Conservation (phyloP, 2,113 vertebrate genomes). For the Nestor notabilis region DNA sequence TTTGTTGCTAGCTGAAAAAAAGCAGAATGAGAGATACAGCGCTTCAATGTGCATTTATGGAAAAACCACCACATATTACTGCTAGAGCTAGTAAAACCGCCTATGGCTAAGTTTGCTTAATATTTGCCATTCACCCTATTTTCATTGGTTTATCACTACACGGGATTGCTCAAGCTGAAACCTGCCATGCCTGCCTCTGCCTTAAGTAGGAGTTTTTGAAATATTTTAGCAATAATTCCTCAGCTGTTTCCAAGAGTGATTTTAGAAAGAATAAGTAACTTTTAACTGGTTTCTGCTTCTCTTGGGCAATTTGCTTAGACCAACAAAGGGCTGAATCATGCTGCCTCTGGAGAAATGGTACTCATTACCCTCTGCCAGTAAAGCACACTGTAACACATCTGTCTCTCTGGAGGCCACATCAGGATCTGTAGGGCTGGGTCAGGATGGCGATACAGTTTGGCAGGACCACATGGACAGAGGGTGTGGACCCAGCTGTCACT, state of each 20-base stretch:
- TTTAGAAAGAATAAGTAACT: neutral
- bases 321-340: neutral
- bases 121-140: constrained; percentile 26
- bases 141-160: neutral
- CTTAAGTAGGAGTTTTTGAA: neutral
- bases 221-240: neutral
- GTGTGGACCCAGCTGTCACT: neutral
- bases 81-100: constrained; percentile 1
- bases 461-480: neutral
- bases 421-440: neutral
- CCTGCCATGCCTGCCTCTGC: neutral
- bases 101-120: constrained; percentile 9
- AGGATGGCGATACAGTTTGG: neutral
- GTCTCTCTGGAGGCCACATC: neutral
- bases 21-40: neutral
- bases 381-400: neutral
- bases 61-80: neutral
- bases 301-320: neutral
- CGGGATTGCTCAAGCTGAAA: constrained; percentile 34
- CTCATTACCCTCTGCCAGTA: neutral
- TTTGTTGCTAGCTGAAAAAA: constrained; percentile 18
- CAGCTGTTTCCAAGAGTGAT: neutral
- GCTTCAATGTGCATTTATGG: constrained; percentile 14
- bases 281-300: neutral
- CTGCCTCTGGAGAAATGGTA: neutral